Percentiles rank a stretch among this genome's conserved stretches.
Evolutionary conservation across 1,140 invertebrate species (phyloP).

Genomic region (Apis cerana): DNA sequence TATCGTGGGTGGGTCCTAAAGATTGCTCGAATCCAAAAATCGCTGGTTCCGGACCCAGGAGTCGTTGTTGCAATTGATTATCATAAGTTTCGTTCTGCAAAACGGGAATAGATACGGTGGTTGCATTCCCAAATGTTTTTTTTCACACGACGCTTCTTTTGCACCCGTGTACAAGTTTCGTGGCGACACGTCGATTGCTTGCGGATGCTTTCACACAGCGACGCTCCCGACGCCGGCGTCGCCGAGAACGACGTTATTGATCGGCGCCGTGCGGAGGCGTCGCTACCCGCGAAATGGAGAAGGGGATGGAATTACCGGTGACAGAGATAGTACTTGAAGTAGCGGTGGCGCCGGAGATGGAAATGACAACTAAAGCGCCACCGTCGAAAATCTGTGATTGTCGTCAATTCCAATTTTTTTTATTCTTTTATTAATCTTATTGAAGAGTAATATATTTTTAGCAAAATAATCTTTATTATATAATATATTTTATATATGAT

Average conservation of each 20-base stretch:
- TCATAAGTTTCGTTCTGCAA: constrained; percentile 36
- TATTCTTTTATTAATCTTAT: neutral
- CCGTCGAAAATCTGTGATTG: constrained; percentile 30
- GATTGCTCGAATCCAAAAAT: constrained; percentile 16
- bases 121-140: constrained; percentile 41
- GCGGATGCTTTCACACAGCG: constrained; percentile 51
- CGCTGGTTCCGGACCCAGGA: constrained; percentile 4
- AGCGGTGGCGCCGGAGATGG: constrained; percentile 23
- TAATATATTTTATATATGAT: neutral
- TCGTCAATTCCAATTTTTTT: neutral
- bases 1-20: constrained; percentile 61
- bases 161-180: constrained; percentile 41
- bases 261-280: constrained; percentile 64
- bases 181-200: constrained; percentile 57
- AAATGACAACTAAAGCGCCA: constrained; percentile 37
- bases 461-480: neutral
- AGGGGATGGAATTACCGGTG: constrained; percentile 51
- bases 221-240: constrained; percentile 61
- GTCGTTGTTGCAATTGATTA: neutral
- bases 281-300: constrained; percentile 41
- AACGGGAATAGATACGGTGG: constrained; percentile 1
- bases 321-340: constrained; percentile 37
- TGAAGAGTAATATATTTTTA: neutral
- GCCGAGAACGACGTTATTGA: constrained; percentile 64
- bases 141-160: constrained; percentile 35